Conservation (phyloP, 2,888 invertebrate genomes). For the Drosophila formosana region DNA sequence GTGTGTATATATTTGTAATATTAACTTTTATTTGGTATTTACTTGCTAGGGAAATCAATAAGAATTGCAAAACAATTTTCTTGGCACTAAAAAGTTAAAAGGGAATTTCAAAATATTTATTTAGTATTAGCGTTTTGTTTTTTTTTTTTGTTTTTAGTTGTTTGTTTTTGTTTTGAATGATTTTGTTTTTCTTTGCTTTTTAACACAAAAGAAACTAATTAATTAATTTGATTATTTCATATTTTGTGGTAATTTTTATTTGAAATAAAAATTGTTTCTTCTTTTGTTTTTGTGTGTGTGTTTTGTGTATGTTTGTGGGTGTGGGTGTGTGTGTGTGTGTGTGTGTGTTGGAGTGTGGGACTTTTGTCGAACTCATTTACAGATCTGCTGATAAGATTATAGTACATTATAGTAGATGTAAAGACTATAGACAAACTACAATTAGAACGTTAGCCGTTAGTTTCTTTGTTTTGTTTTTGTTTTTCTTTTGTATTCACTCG, state of each 20-base stretch:
- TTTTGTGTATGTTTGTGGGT: conserved; percentile 23
- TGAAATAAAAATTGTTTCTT: conserved; percentile 62
- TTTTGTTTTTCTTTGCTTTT: conserved; percentile 22
- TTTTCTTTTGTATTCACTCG: conserved; percentile 25
- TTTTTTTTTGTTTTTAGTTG: not conserved
- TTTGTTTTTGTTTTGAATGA: conserved; percentile 1
- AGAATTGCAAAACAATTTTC: conserved; percentile 59
- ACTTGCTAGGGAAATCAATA: conserved; percentile 52
- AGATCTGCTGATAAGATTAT: conserved; percentile 54
- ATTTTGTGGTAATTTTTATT: conserved; percentile 61
- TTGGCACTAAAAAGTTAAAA: conserved; percentile 67
- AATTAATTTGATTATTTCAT: conserved; percentile 45
- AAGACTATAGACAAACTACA: conserved; percentile 63
- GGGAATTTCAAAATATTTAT: conserved; percentile 21
- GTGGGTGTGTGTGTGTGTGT: conserved; percentile 15
- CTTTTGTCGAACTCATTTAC: conserved; percentile 48
- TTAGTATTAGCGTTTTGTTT: conserved; percentile 13
- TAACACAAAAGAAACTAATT: conserved; percentile 42
- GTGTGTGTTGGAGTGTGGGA: conserved; percentile 29
- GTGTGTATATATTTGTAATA: conserved; percentile 24
- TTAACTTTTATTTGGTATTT: conserved; percentile 37
- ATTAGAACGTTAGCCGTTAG: conserved; percentile 60
- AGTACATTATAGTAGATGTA: conserved; percentile 38
- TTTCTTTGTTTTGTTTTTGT: conserved; percentile 30
- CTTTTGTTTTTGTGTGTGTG: conserved; percentile 9